These are phyloP conservation scores for Mus pahari DNA, from an alignment of 2,113 vertebrate species.

Conservation along the genomic window DNA sequence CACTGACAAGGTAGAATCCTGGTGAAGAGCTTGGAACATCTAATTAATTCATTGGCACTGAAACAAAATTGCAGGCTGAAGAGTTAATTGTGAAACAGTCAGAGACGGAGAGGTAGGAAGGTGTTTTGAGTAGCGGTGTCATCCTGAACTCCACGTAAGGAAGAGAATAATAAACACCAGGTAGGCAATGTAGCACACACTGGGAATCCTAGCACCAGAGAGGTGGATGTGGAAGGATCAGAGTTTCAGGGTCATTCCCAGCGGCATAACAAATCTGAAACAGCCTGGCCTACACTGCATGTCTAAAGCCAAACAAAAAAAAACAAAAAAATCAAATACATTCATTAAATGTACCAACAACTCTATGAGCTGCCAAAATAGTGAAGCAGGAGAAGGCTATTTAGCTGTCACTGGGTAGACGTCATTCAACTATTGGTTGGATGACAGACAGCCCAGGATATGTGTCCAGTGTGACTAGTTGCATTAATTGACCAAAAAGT, in stretches of 20 bases:
- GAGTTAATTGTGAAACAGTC: constrained; percentile 62
- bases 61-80: constrained; percentile 70
- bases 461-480: not conserved
- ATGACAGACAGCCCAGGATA: too few species aligned
- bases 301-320: not conserved
- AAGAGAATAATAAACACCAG: constrained; percentile 5
- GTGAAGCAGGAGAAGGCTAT: not conserved
- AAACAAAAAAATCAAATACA: not conserved
- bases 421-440: not conserved
- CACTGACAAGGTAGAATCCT: constrained; percentile 58
- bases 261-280: not conserved
- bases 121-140: constrained; percentile 73
- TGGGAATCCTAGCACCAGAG: too few species aligned
- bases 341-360: not conserved
- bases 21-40: constrained; percentile 53
- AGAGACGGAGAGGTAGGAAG: constrained; percentile 49
- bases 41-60: constrained; percentile 71
- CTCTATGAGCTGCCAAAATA: not conserved
- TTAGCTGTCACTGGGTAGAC: rapidly evolving
- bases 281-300: not conserved
- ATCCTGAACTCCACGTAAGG: not conserved
- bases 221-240: not conserved
- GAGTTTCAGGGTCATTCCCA: too few species aligned
- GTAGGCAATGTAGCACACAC: rapidly evolving
- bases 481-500: not conserved